Evolutionary conservation across 2,888 invertebrate genomes (phyloP).

Genomic region (Linnaemya tessellans): DNA sequence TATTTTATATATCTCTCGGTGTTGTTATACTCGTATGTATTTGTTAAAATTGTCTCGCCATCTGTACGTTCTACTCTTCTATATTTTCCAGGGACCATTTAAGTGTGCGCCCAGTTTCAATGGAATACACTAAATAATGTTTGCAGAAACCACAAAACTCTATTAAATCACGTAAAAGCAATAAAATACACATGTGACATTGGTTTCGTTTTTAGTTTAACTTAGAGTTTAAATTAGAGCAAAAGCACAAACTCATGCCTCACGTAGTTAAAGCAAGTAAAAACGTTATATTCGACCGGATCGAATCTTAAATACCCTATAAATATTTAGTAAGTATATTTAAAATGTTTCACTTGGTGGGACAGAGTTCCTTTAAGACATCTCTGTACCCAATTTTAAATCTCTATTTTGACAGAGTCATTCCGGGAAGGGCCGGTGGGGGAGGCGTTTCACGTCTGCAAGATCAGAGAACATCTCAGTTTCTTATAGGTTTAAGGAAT

Average conservation of each 20-base stretch:
- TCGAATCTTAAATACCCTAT: no score
- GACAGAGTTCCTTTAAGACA: no score
- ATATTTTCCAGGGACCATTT: constrained; percentile 2
- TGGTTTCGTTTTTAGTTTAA: constrained; percentile 65
- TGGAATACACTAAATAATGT: constrained; percentile 64
- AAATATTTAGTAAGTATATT: no score
- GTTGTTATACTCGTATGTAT: constrained; percentile 36
- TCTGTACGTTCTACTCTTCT: constrained; percentile 35
- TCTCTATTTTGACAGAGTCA: no score
- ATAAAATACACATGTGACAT: constrained; percentile 70
- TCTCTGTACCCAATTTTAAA: no score
- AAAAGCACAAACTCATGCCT: constrained; percentile 39
- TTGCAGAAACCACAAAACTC: constrained; percentile 72
- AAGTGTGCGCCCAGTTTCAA: neutral
- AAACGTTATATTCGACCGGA: no score
- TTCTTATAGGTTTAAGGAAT: no score
- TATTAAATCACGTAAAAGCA: constrained; percentile 72
- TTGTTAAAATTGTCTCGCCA: constrained; percentile 66
- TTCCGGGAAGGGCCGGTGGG: no score
- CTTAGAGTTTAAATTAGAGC: constrained; percentile 58
- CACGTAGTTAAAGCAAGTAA: neutral
- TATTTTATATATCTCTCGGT: neutral
- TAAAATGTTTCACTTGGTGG: no score
- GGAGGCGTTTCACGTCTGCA: no score
- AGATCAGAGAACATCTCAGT: no score